Percentiles rank a stretch among this genome's conserved stretches.
These are phyloP conservation scores for Gila robusta DNA, from an alignment of 2,797 vertebrate genomes.

Conservation along the genomic window DNA sequence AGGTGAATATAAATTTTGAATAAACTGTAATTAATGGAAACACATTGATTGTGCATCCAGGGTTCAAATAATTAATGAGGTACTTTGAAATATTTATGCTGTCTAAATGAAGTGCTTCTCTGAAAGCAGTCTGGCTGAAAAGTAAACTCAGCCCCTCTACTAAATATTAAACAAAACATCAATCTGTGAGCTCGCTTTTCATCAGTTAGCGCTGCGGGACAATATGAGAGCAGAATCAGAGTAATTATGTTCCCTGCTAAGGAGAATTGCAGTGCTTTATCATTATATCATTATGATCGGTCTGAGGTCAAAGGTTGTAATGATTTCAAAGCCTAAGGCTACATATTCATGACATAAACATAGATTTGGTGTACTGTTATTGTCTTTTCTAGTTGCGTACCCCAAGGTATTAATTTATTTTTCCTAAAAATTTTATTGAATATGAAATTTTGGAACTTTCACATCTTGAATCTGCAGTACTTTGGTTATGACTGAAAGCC, in stretches of 20 bases:
- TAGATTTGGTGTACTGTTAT: conserved; percentile 6
- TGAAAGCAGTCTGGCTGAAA: conserved; percentile 58
- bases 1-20: conserved; percentile 68
- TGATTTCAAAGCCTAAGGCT: conserved; percentile 9
- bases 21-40: conserved; percentile 70
- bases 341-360: background rate
- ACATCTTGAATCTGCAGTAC: too few relatives aligned
- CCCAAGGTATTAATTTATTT: background rate
- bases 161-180: conserved; percentile 57
- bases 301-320: background rate
- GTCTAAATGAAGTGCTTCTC: conserved; percentile 59
- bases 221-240: conserved; percentile 40
- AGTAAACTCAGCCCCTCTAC: conserved; percentile 52
- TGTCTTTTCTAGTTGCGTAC: background rate
- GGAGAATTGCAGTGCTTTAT: conserved; percentile 3
- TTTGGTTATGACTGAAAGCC: conserved; percentile 31
- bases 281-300: conserved; percentile 1
- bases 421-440: conserved; percentile 1
- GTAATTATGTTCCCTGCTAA: background rate
- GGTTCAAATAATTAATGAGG: conserved; percentile 65
- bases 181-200: conserved; percentile 54
- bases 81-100: conserved; percentile 66
- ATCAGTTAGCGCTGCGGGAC: conserved; percentile 1
- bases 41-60: conserved; percentile 64
- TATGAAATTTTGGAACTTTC: background rate